Evolutionary conservation across 92 coral and sea anemone species (phyloP).

Genomic region (Pocillopora grandis): DNA sequence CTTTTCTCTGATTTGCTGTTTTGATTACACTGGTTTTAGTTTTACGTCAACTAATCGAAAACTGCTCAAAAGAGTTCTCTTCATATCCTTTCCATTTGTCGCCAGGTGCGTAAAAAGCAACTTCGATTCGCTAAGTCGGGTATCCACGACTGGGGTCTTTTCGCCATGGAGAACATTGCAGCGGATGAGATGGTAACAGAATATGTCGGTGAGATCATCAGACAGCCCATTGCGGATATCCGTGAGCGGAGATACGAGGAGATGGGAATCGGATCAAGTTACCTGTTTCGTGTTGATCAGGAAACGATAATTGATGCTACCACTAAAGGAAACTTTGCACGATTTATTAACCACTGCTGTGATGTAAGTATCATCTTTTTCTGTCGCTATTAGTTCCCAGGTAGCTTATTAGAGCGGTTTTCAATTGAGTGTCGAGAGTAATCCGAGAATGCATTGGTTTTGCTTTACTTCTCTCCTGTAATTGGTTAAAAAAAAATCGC

Average conservation of each 20-base stretch:
- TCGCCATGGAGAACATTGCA: conserved; percentile 95
- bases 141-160: conserved; percentile 99
- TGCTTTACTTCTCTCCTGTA: no score
- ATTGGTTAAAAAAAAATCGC: background rate
- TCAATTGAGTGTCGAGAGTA: background rate
- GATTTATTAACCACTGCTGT: conserved; percentile 97
- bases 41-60: background rate
- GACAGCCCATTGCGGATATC: conserved; percentile 93
- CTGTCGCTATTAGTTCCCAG: background rate
- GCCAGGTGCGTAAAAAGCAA: conserved; percentile 96
- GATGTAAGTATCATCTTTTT: conserved; percentile 68
- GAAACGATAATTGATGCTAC: conserved; percentile 98
- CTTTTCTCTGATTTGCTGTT: no score
- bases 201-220: conserved; percentile 92
- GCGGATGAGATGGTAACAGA: conserved; percentile 99
- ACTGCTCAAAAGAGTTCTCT: background rate
- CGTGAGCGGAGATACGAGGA: conserved; percentile 93
- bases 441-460: no score
- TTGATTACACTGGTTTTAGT: background rate
- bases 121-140: conserved; percentile 91
- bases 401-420: background rate
- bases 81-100: background rate
- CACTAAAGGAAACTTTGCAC: conserved; percentile 88
- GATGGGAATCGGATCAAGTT: conserved; percentile 94
- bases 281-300: conserved; percentile 94